Conservation (phyloP, 2,888 invertebrate genomes). For the Noctua fimbriata region DNA sequence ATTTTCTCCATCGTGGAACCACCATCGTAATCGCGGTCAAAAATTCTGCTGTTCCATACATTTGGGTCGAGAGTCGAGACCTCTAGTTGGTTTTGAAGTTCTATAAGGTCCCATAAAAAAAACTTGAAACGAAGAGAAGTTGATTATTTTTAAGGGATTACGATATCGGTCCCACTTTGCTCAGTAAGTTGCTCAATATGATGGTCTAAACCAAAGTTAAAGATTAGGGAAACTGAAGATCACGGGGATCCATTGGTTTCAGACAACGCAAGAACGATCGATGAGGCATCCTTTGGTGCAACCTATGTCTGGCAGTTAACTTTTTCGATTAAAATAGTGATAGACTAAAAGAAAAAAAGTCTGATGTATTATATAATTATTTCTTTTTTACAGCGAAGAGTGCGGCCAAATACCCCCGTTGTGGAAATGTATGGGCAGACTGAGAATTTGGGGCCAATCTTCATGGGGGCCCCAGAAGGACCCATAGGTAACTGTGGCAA, state of each 20-base stretch:
- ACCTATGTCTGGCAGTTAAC: background rate
- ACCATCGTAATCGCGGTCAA: background rate
- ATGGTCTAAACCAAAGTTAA: too few species aligned
- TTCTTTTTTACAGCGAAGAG: constrained; percentile 66
- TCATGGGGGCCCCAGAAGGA: constrained; percentile 68
- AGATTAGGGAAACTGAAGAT: background rate
- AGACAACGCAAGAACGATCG: background rate
- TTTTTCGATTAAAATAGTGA: background rate
- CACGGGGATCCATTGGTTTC: background rate
- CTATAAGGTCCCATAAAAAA: too few species aligned
- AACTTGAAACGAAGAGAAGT: too few species aligned
- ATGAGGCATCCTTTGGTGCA: background rate
- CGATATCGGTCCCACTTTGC: too few species aligned
- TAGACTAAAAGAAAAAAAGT: background rate
- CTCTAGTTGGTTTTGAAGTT: too few species aligned
- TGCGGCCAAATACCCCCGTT: constrained; percentile 65
- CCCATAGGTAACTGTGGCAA: constrained; percentile 77
- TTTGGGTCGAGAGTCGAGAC: too few species aligned
- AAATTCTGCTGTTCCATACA: background rate
- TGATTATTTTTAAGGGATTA: too few species aligned
- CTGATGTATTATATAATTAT: background rate
- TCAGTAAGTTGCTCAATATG: too few species aligned
- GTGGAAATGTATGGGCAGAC: constrained; percentile 80
- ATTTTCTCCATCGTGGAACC: background rate
- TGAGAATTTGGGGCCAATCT: constrained; percentile 76